Evolutionary conservation across 2,888 invertebrate species (phyloP).

Genomic region (Stenolophus ochropezus): DNA sequence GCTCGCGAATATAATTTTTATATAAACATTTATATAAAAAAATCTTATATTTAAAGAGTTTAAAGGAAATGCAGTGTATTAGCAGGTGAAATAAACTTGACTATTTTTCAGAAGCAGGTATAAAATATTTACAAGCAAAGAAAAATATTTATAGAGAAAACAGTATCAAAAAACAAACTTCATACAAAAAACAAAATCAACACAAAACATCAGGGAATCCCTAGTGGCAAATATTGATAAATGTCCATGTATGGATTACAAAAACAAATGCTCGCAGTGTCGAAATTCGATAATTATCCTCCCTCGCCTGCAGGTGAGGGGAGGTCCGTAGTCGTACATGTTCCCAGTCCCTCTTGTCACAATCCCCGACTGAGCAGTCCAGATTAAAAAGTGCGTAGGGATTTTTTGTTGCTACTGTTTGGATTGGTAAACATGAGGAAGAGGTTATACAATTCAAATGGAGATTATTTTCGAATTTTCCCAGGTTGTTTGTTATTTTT

Average conservation of each 20-base stretch:
- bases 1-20: too few relatives aligned
- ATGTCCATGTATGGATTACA: slow-evolving; percentile 48
- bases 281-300: slow-evolving; percentile 46
- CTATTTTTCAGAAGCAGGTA: background rate
- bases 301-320: background rate
- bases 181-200: slow-evolving; percentile 28
- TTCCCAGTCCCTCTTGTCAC: background rate
- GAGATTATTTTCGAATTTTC: background rate
- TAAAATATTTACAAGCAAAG: background rate
- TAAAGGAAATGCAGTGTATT: too few relatives aligned
- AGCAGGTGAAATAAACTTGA: too few relatives aligned
- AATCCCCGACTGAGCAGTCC: background rate
- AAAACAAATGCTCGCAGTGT: slow-evolving; percentile 30
- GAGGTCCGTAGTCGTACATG: background rate
- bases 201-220: slow-evolving; percentile 12
- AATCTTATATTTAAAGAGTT: too few relatives aligned
- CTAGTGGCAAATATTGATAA: slow-evolving; percentile 42
- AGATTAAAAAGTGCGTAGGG: slow-evolving; percentile 9
- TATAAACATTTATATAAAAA: too few relatives aligned
- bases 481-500: background rate
- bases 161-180: slow-evolving; percentile 7
- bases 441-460: background rate
- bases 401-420: background rate
- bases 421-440: background rate
- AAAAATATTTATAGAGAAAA: slow-evolving; percentile 2